Conservation (phyloP, 1,140 invertebrate species). For the Lamellibrachia luymesi region DNA sequence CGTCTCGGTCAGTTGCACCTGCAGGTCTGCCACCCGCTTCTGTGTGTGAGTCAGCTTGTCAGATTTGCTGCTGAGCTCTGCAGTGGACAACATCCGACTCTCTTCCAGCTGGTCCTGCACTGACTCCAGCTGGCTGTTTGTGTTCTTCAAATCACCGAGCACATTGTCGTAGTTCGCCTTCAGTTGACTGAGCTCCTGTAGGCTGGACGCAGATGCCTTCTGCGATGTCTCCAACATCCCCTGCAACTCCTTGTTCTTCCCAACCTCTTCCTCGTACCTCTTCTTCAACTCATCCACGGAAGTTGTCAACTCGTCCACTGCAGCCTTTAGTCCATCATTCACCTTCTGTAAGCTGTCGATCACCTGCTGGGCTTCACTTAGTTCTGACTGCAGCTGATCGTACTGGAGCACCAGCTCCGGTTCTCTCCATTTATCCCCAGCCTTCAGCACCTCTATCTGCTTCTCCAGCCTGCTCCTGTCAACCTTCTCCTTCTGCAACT, state of each 20-base stretch:
- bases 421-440: neutral
- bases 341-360: neutral
- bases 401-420: conserved; percentile 8
- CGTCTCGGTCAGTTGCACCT: neutral
- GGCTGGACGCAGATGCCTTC: neutral
- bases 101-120: neutral
- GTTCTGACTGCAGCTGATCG: neutral
- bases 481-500: neutral
- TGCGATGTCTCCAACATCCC: neutral
- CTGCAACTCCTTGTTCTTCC: conserved; percentile 5
- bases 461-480: neutral
- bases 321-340: neutral
- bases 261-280: conserved; percentile 11
- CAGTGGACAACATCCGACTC: neutral
- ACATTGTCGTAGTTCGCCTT: neutral
- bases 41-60: neutral
- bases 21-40: neutral
- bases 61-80: neutral
- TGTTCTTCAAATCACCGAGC: neutral
- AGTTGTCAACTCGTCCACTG: neutral
- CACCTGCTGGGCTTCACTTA: neutral
- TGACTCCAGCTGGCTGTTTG: conserved; percentile 1
- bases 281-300: conserved; percentile 30
- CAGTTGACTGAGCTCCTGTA: neutral
- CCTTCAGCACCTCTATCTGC: conserved; percentile 6